Evolutionary conservation across 2,888 invertebrate species (phyloP), one percentile per base, ranked within the genome.

Genomic region (Carterocephalus palaemon): DNA sequence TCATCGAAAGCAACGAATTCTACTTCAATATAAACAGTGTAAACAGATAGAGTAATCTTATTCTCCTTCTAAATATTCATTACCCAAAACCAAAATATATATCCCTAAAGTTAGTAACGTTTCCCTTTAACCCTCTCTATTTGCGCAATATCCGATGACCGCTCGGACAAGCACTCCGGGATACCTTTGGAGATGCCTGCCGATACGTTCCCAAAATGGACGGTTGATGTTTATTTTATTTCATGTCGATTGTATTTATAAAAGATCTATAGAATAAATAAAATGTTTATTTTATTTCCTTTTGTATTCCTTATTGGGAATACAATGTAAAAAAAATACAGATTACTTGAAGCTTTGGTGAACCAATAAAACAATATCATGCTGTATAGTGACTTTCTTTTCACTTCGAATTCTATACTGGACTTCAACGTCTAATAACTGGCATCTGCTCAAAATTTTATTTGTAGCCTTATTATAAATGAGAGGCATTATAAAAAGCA

Each of bases 11-110:
- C n/a, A 17, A 17, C 12, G 2, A 32, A 8, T 10, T 32, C 6
- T 7, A 16, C 6, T 12, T 20, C 26, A 15, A 34, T 28, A 28
- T 20, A 13, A 42, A 34, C 34, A 15, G 4, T 28, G 33, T 34
- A 33, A 33, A 23, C 31, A 33, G 10, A 41, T 5, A 13, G 33
- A 3, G n/a, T 15, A 7, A 23, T 36, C 56, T 69, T 71, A 72
- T 71, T 62, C 61, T 60, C 60, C 57, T 61, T 64, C 67, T 74
- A 74, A 74, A 77, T 75, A 71, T 70, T 66, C 53, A 53, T 61
- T 63, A 57, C 66, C 59, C 59, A 57, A 57, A 65, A 64, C 65
- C 63, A 70, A 71, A 59, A 68, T 72, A 70, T 62, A 68, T 72
- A 70, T 62, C 60, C 59, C 59, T 56, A n/a, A n/a, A n/a, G n/a